These are phyloP conservation scores for Gadopsis bispinosus DNA, from an alignment of 2,797 vertebrate species.

Conservation along the genomic window DNA sequence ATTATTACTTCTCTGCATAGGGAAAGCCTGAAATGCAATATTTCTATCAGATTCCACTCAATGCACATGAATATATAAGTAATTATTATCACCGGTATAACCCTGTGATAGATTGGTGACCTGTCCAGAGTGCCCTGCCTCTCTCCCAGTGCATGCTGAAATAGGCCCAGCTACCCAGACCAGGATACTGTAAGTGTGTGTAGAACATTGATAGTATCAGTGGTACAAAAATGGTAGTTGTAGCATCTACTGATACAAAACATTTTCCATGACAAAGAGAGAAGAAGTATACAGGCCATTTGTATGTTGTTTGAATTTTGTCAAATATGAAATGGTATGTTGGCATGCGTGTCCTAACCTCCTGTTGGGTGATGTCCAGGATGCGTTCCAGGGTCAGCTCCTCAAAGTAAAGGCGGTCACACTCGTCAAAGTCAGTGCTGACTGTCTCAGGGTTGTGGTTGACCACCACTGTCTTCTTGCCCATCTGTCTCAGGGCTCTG, in stretches of 20 bases:
- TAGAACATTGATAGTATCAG: neutral
- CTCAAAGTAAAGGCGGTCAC: slow-evolving; percentile 97
- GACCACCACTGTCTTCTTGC: slow-evolving; percentile 91
- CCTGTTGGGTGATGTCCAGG: slow-evolving; percentile 93
- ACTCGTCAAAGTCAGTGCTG: slow-evolving; percentile 98
- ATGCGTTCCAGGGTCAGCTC: slow-evolving; percentile 95
- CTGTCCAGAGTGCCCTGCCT: neutral
- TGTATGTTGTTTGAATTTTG: neutral
- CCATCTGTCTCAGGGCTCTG: slow-evolving; percentile 91
- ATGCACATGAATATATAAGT: slow-evolving; percentile 25
- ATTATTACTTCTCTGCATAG: slow-evolving; percentile 14
- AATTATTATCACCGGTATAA: slow-evolving; percentile 7
- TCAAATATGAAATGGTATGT: neutral
- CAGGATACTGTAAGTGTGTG: neutral
- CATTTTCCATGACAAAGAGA: neutral
- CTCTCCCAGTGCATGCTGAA: neutral
- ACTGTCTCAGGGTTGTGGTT: slow-evolving; percentile 98
- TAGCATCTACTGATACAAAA: neutral
- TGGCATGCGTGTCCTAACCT: slow-evolving; percentile 84
- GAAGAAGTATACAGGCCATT: neutral
- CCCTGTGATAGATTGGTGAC: neutral
- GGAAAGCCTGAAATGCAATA: slow-evolving; percentile 6
- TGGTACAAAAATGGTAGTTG: neutral
- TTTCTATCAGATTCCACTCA: slow-evolving; percentile 27
- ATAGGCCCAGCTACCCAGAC: neutral